Conservation (phyloP, 2,888 invertebrate species). For the Dasypogon diadema region DNA sequence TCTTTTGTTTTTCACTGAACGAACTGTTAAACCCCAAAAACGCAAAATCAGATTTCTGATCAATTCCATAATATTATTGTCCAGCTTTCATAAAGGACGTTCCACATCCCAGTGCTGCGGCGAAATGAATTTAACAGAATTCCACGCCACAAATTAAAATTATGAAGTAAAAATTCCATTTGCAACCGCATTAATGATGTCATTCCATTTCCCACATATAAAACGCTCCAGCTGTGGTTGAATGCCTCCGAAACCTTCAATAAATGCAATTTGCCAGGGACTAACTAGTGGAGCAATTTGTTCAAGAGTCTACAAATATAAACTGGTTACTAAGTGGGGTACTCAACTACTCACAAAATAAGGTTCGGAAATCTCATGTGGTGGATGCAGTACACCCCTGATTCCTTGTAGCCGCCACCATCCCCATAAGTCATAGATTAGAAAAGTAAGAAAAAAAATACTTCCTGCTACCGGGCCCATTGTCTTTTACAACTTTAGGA, state of each 20-base stretch:
- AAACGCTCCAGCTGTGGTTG: conserved; percentile 23
- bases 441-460: neutral
- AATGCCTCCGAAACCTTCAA: conserved; percentile 20
- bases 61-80: no score
- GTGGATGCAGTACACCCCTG: no score
- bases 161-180: no score
- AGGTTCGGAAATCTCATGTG: neutral
- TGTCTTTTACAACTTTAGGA: neutral
- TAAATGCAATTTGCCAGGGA: conserved; percentile 16
- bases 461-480: neutral
- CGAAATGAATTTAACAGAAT: no score
- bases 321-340: neutral
- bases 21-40: no score
- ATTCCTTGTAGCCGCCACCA: neutral
- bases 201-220: neutral
- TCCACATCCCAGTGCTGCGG: no score
- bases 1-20: no score
- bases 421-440: neutral
- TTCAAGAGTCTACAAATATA: conserved; percentile 6
- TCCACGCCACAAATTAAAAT: no score
- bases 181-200: conserved; percentile 13
- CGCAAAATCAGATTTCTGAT: no score
- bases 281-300: conserved; percentile 12
- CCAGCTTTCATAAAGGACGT: no score
- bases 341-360: conserved; percentile 29